A percentile compares a stretch with the other conserved stretches of the same genome.
Evolutionary conservation across 1,140 invertebrate genomes (phyloP).

Genomic region (Plutomurus gul): DNA sequence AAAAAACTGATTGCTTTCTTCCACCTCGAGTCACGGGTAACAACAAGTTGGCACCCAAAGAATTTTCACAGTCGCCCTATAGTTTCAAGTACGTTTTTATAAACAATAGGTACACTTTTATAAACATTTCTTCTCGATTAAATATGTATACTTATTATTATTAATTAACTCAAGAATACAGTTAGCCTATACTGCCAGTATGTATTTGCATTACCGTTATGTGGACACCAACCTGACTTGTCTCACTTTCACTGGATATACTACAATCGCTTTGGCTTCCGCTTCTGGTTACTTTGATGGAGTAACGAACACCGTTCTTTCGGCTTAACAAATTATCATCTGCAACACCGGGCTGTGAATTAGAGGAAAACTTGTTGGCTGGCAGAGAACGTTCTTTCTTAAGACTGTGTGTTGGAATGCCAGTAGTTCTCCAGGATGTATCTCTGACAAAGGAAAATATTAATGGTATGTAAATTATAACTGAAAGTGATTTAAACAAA

Average conservation of each 20-base stretch:
- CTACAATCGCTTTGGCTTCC: slow-evolving; percentile 17
- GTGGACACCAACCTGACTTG: slow-evolving; percentile 41
- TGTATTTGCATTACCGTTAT: no score
- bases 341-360: not conserved
- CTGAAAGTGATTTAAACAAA: no score
- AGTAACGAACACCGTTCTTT: slow-evolving; percentile 36
- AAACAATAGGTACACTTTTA: no score
- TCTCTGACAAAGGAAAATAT: no score
- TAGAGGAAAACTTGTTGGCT: not conserved
- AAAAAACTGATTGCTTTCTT: slow-evolving; percentile 49
- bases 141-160: no score
- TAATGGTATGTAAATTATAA: no score
- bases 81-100: not conserved
- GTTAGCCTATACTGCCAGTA: no score
- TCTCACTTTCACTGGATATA: slow-evolving; percentile 51
- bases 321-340: not conserved
- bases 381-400: not conserved
- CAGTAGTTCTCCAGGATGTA: not conserved
- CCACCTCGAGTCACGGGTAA: not conserved
- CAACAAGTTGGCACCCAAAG: slow-evolving; percentile 7
- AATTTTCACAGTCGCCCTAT: slow-evolving; percentile 46
- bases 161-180: no score
- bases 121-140: no score
- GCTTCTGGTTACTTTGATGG: slow-evolving; percentile 9
- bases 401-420: not conserved